Evolutionary conservation across 2,113 vertebrate species (phyloP), one percentile per base, ranked within the genome.

Genomic region (Dryoscopus gambensis): DNA sequence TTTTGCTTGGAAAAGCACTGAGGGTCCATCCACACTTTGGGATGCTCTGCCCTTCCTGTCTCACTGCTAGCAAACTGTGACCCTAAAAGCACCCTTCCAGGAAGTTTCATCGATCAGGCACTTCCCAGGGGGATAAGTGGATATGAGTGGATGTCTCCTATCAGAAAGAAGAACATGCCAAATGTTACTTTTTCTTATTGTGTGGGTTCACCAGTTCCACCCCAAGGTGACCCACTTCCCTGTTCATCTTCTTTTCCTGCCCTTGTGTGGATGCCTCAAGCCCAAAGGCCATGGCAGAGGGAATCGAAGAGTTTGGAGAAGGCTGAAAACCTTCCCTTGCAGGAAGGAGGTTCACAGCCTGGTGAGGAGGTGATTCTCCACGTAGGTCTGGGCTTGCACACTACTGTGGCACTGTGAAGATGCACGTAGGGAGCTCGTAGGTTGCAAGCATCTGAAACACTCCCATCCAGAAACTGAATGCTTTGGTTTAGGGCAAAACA

Each of bases 401-500:
- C 69, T 28, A 0, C 21, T 3, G 0, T 78, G 37, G 52, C 14
- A 0, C 5, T 20, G 40, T 42, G 59, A 80, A 50, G 1, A 1
- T 33, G 53, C 19, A 21, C 0, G 0, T 52, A 53, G 55, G 33
- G 33, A 75, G 68, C 71, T 40, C 49, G 1, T 69, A 55, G 1
- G 3, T 76, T 87, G 63, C 7, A 22, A 47, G 47, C 76, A 46
- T 73, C 89, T 64, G 50, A 50, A 57, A 83, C 3, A 2, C 37
- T 83, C 30, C 75, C 59, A 20, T 70, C 27, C 73, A 78, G 56
- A 92, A 93, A 40, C 2, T 4, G 21, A 31, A 52, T 59, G 52
- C 27, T 82, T 89, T 46, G 20, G 69, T 77, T 60, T 49, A n/a
- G 59, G 53, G 49, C 14, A 86, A 70, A 91, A 1, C 47, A 53